Conservation (phyloP, 2,797 vertebrate genomes). For the Propithecus deckenii region DNA sequence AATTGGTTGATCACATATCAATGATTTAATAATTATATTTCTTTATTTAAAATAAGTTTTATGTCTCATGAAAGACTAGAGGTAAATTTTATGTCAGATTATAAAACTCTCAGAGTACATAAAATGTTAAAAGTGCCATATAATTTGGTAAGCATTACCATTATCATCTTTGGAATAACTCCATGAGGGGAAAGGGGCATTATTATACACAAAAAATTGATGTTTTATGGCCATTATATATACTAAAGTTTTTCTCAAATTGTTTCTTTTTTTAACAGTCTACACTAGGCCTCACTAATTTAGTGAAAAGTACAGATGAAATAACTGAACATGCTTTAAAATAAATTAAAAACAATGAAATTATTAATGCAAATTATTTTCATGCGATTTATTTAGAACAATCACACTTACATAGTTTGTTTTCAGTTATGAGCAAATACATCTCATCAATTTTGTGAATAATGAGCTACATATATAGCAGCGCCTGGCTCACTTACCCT, state of each 20-base stretch:
- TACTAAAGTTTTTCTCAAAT: neutral
- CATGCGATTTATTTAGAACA: neutral
- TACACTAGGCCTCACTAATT: constrained; percentile 1
- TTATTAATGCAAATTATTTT: neutral
- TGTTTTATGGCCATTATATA: neutral
- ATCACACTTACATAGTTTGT: neutral
- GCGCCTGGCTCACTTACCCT: neutral
- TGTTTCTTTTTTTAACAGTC: neutral
- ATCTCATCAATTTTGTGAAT: neutral
- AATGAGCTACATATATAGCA: neutral
- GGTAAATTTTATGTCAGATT: neutral
- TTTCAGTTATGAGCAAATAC: neutral
- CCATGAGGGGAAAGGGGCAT: neutral
- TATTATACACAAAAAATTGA: neutral
- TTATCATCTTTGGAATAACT: neutral
- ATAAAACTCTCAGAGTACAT: neutral
- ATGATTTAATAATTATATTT: neutral
- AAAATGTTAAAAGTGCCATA: neutral
- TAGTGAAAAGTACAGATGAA: neutral
- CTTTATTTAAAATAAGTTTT: neutral
- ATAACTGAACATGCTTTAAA: neutral
- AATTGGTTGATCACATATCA: neutral
- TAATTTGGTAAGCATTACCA: neutral
- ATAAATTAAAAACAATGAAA: neutral
- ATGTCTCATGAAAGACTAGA: neutral